Evolutionary conservation across 2,888 invertebrate genomes (phyloP).

Genomic region (Tiliacea citrago): DNA sequence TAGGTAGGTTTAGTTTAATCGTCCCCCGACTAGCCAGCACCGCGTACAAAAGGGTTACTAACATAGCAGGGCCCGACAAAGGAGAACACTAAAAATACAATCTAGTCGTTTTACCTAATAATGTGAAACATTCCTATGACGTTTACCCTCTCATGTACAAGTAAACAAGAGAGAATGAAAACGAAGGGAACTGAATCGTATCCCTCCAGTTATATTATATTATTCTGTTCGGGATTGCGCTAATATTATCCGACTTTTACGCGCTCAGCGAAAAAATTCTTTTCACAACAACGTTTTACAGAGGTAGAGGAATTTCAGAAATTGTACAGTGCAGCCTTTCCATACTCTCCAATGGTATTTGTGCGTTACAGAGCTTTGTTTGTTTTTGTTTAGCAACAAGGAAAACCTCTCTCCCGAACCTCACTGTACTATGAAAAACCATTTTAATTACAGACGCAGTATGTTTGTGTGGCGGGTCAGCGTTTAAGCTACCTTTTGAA

Average conservation of each 20-base stretch:
- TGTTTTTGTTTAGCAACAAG: slow-evolving; percentile 48
- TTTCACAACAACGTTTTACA: slow-evolving; percentile 21
- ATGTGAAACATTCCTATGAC: slow-evolving; percentile 44
- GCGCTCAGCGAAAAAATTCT: slow-evolving; percentile 31
- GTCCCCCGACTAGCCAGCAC: background rate
- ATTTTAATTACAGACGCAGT: slow-evolving; percentile 66
- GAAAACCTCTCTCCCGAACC: slow-evolving; percentile 51
- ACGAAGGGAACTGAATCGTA: slow-evolving; percentile 45
- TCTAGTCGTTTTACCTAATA: slow-evolving; percentile 35
- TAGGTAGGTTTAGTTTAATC: background rate
- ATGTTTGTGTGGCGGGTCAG: slow-evolving; percentile 64
- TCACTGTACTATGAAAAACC: slow-evolving; percentile 56
- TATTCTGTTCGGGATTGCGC: slow-evolving; percentile 35
- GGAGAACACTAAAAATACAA: slow-evolving; percentile 42
- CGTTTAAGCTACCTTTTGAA: slow-evolving; percentile 74
- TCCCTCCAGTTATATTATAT: slow-evolving; percentile 30
- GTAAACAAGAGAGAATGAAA: slow-evolving; percentile 52
- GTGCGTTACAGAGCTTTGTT: slow-evolving; percentile 31
- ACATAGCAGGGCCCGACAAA: slow-evolving; percentile 12
- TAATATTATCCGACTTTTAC: slow-evolving; percentile 40
- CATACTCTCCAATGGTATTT: slow-evolving; percentile 37
- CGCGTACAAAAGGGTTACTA: background rate
- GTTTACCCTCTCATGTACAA: slow-evolving; percentile 48
- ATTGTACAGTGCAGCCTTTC: slow-evolving; percentile 22
- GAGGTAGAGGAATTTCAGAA: slow-evolving; percentile 26